These are phyloP conservation scores for Peromyscus attwateri DNA, from an alignment of 2,797 vertebrate species.

Conservation along the genomic window DNA sequence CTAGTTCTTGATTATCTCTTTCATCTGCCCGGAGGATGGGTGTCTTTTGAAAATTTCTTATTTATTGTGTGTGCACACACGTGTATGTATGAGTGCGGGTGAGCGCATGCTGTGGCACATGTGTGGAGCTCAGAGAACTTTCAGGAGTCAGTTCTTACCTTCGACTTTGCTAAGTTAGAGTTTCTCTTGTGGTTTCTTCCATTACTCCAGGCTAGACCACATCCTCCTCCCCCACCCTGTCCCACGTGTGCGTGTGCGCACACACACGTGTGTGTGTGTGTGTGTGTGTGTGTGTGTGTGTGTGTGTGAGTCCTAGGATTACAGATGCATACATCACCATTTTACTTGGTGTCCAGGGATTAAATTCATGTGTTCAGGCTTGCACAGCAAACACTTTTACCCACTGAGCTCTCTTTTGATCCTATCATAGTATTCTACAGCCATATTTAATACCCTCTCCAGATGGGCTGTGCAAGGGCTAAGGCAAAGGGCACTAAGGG, in stretches of 20 bases:
- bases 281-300: not conserved
- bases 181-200: not conserved
- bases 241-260: too few relatives aligned
- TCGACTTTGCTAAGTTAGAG: not conserved
- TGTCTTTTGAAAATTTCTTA: slow-evolving; percentile 44
- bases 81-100: not conserved
- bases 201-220: not conserved
- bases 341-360: not conserved
- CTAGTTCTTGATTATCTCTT: slow-evolving; percentile 45
- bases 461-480: not conserved
- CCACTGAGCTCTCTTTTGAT: not conserved
- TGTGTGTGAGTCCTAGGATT: not conserved
- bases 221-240: not conserved
- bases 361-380: not conserved
- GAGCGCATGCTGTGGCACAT: not conserved
- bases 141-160: not conserved
- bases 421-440: not conserved
- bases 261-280: too few relatives aligned
- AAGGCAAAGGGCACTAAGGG: not conserved
- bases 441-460: not conserved
- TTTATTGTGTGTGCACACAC: not conserved
- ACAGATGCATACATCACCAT: not conserved
- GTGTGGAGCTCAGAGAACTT: not conserved
- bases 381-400: not conserved
- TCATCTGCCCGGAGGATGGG: not conserved